Evolutionary conservation across 1,140 invertebrate species (phyloP).

Genomic region (Atta colombica): DNA sequence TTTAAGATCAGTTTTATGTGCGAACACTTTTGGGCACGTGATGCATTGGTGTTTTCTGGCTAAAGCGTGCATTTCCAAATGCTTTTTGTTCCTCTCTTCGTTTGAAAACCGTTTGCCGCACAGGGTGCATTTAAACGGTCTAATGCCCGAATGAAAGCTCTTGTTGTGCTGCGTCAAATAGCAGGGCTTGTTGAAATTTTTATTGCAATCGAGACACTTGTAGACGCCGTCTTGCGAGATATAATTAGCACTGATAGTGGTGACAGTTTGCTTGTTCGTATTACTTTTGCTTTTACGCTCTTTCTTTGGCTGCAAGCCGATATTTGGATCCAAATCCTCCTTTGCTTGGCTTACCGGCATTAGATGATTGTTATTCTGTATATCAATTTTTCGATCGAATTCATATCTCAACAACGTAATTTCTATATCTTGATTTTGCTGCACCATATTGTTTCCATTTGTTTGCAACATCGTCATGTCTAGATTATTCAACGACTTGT

Average conservation of each 20-base stretch:
- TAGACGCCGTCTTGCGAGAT: conserved; percentile 86
- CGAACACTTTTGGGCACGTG: conserved; percentile 95
- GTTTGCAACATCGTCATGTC: conserved; percentile 85
- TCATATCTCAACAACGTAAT: not conserved
- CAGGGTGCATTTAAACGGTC: conserved; percentile 93
- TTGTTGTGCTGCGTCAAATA: conserved; percentile 96
- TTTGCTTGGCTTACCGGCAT: conserved; percentile 68
- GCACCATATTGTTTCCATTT: conserved; percentile 75
- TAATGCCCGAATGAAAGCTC: conserved; percentile 94
- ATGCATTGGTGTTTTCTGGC: conserved; percentile 95
- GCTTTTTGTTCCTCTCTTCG: conserved; percentile 89
- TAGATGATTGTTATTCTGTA: conserved; percentile 82
- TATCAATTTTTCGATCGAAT: conserved; percentile 64
- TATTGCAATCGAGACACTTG: conserved; percentile 94
- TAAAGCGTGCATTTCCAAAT: conserved; percentile 91
- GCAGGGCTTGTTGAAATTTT: conserved; percentile 94
- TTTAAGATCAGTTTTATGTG: conserved; percentile 96
- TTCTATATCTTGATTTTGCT: conserved; percentile 79
- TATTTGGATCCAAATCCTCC: conserved; percentile 77
- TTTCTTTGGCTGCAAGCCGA: conserved; percentile 66
- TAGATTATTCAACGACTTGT: conserved; percentile 84
- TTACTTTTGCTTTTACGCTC: conserved; percentile 74
- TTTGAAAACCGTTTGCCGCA: conserved; percentile 94
- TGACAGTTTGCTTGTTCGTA: conserved; percentile 71
- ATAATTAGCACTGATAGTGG: conserved; percentile 78